phyloP scores from a whole-genome alignment of 2,113 vertebrate species.

The Amphiprion ocellaris region DNA sequence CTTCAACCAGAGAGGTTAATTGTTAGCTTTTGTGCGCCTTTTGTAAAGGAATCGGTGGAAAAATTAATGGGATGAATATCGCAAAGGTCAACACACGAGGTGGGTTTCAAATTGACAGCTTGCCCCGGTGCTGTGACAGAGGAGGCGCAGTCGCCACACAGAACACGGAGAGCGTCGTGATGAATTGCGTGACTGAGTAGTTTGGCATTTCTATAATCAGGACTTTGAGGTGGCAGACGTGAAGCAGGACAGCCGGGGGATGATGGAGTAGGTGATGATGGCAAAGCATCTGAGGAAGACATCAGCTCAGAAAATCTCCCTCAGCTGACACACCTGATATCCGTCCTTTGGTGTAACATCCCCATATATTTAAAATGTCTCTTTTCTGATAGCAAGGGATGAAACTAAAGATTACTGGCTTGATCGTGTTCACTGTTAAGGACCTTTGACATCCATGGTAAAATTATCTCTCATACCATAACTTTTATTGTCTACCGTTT shows the following conservation, averaged over 20 bases:
- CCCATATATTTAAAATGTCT: not conserved
- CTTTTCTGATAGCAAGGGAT: not conserved
- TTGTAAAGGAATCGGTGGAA: constrained; percentile 24
- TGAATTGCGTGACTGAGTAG: constrained; percentile 47
- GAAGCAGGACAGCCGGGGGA: constrained; percentile 30
- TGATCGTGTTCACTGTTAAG: not conserved
- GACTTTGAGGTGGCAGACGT: constrained; percentile 36
- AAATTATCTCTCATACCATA: constrained; percentile 3
- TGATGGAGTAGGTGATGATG: constrained; percentile 48
- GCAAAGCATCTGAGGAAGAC: constrained; percentile 5
- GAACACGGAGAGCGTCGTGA: constrained; percentile 34
- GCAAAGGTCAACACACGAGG: constrained; percentile 54
- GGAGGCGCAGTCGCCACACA: constrained; percentile 21
- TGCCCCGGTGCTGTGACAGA: constrained; percentile 14
- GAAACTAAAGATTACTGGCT: not conserved
- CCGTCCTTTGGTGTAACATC: not conserved
- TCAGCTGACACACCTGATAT: constrained; percentile 12
- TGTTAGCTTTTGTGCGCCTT: constrained; percentile 29
- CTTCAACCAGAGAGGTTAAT: constrained; percentile 6
- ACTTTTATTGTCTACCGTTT: not conserved
- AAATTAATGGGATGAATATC: constrained; percentile 46
- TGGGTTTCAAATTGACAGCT: constrained; percentile 48
- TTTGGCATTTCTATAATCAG: constrained; percentile 63
- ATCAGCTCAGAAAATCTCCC: not conserved
- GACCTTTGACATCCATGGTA: constrained; percentile 8